Evolutionary conservation across 1,140 invertebrate species (phyloP).

Genomic region (Latrodectus geometricus): DNA sequence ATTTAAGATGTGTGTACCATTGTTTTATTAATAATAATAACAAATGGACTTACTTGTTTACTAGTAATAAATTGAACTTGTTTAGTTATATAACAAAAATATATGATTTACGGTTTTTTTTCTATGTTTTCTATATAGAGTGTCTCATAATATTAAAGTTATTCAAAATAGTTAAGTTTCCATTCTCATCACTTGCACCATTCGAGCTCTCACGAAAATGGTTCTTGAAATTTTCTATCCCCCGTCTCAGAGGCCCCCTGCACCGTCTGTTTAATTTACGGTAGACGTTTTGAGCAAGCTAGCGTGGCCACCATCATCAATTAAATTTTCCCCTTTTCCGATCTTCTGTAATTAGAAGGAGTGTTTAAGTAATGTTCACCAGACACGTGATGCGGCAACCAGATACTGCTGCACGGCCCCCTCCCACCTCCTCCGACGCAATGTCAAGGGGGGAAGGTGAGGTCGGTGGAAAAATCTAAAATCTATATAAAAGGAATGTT

Average conservation of each 20-base stretch:
- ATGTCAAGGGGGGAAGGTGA: background rate
- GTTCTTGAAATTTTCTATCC: background rate
- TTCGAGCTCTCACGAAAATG: background rate
- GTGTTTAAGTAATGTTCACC: conserved; percentile 62
- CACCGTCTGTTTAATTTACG: conserved; percentile 58
- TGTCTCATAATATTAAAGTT: too few relatives aligned
- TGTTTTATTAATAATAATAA: too few relatives aligned
- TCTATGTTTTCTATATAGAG: too few relatives aligned
- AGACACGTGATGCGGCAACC: conserved; percentile 57
- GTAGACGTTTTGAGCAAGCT: conserved; percentile 35
- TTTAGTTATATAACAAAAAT: too few relatives aligned
- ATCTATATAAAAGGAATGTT: conserved; percentile 62
- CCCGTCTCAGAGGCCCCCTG: background rate
- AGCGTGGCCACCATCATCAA: conserved; percentile 55
- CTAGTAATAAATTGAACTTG: too few relatives aligned
- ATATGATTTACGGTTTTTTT: too few relatives aligned
- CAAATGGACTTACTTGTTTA: too few relatives aligned
- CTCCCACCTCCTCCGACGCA: background rate
- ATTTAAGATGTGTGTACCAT: too few relatives aligned
- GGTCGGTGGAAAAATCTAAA: conserved; percentile 57
- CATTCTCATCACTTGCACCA: background rate
- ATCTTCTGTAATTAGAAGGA: conserved; percentile 61
- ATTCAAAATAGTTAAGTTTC: background rate
- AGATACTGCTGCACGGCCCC: conserved; percentile 31
- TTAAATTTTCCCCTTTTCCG: conserved; percentile 62